phyloP scores from a whole-genome alignment of 2,797 vertebrate genomes.

The Hydrophis major region DNA sequence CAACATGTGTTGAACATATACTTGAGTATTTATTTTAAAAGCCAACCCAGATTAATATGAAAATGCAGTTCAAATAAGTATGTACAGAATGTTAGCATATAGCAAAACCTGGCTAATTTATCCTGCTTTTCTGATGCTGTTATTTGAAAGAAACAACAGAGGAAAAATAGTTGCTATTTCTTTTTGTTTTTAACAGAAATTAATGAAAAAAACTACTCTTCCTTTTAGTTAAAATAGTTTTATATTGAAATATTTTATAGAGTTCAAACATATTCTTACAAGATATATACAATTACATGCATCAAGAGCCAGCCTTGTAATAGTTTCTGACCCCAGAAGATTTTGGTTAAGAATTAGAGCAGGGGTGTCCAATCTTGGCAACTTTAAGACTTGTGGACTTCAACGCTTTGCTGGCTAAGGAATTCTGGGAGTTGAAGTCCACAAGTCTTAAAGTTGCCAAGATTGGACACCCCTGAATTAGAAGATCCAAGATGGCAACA shows the following conservation, averaged over 20 bases:
- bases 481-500: neutral
- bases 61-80: neutral
- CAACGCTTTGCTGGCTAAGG: too few species aligned
- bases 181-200: neutral
- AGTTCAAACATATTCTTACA: neutral
- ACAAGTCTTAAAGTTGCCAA: too few species aligned
- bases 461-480: too few species aligned
- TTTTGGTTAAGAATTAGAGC: neutral
- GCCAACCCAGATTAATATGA: neutral
- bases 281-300: neutral
- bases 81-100: neutral
- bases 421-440: too few species aligned
- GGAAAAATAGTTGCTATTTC: neutral
- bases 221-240: constrained; percentile 5
- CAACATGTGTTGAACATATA: neutral
- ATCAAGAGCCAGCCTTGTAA: neutral
- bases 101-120: neutral
- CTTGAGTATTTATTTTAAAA: neutral
- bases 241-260: neutral
- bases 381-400: too few species aligned
- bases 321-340: neutral
- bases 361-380: too few species aligned
- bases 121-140: neutral
- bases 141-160: neutral
- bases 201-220: constrained; percentile 9